Evolutionary conservation across 2,113 vertebrate genomes (phyloP), one percentile per base, ranked within the genome.

Genomic region (Toxotes chatareus): DNA sequence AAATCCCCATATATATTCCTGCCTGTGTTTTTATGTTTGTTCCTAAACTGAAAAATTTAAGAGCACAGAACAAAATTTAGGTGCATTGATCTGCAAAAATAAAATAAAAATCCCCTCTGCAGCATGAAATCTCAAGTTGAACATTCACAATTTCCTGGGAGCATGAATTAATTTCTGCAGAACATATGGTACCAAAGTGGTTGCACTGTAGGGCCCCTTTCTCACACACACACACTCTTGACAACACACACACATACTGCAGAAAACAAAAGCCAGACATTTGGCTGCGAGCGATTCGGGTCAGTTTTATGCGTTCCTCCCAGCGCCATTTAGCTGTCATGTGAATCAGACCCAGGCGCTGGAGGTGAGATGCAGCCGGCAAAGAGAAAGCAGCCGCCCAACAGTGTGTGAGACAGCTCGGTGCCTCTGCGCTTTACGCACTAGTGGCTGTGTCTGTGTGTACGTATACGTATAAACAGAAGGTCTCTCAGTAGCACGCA

Each of bases 341-440:
- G 81, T 84, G 76, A 86, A 83, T 82, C 86, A 84, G 81, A 83
- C 61, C 78, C 56, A 19, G 75, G 64, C 61, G 7, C 82, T 74
- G 63, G 74, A 80, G 75, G 76, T 89, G 85, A 79, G 59, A 19
- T 53, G 75, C 79, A 82, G 76, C 51, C 60, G 71, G 77, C 73
- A 57, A 73, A 81, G 80, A 84, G 78, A 82, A 70, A 61, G 67
- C 31, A 51, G 76, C 75, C 75, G 38, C 57, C 84, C 82, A 72
- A 55, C 73, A 56, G 84, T 53, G 89, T 83, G 86, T 51, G 82
- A 81, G 87, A 91, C 87, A 88, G 87, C 86, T 87, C 70, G 66
- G 74, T 82, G 83, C 86, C 81, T 71, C 76, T 78, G 84, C 0
- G 76, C 88, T 88, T 93, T 82, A 92, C 16, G 85, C 88, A 69